Evolutionary conservation across 2,888 invertebrate genomes (phyloP), one percentile per base, ranked within the genome.

Genomic region (Eledone cirrhosa): DNA sequence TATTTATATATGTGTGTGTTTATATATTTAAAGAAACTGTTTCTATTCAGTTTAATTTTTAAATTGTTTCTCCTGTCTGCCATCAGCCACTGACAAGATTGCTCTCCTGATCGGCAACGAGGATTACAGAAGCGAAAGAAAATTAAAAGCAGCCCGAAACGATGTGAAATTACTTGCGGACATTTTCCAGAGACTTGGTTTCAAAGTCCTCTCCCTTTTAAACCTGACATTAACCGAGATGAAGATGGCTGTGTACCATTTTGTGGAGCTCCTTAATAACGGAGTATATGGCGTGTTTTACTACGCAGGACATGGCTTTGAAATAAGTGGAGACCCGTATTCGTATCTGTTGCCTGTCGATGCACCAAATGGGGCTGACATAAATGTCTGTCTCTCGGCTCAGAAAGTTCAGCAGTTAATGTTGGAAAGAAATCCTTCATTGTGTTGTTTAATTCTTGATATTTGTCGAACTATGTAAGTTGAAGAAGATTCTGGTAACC

Each of bases 301-400:
- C 82, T 91, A 91, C 82, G 91, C 90, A 80, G 91, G 91, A 0
- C 91, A 91, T 81, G 91, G 91, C 2, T 91, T 91, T 83, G 89
- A 89, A 47, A 48, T 76, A 8, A 76, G 48, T 47, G 48, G 48
- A 19, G 86, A 89, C 77, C 90, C 90, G 27, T 88, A 90, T 80
- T 90, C 91, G 77, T 91, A 90, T 83, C 84, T 91, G n/a, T 87
- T 91, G 24, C 91, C 91, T 2, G 87, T 90, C 5, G 91, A 91
- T 81, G 91, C 91, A 22, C 89, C 89, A 7, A 83, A 88, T 22
- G 87, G 87, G 29, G 90, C 90, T 78, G 81, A 87, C 22, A 86
- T 88, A n/a, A 88, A 89, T 77, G 88, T 90, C 80, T 88, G 89
- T 82, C 82, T 89, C 0, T 84, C 86, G 78, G 85, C 87, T 2